Conservation (phyloP, 1,140 invertebrate species). For the Colletes gigas region DNA sequence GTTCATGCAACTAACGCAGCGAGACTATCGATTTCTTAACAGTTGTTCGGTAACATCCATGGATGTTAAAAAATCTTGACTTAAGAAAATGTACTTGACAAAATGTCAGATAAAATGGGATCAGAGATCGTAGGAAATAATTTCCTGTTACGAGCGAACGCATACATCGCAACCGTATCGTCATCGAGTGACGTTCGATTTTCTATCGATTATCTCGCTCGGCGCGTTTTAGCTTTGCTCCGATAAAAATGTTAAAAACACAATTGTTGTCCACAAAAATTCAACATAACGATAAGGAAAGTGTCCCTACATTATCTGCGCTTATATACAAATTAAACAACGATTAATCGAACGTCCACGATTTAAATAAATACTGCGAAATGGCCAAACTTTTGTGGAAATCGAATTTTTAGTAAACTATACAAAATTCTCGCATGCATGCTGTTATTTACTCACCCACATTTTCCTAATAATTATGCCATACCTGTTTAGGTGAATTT, state of each 20-base stretch:
- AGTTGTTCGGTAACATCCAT: too few relatives aligned
- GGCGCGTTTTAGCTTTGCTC: background rate
- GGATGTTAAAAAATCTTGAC: too few relatives aligned
- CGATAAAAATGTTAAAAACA: background rate
- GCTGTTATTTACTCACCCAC: slow-evolving; percentile 28
- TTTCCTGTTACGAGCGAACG: too few relatives aligned
- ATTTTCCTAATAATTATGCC: slow-evolving; percentile 11
- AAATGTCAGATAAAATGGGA: too few relatives aligned
- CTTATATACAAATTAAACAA: background rate
- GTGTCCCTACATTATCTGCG: background rate
- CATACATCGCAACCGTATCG: too few relatives aligned
- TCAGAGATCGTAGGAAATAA: too few relatives aligned
- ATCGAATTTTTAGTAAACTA: slow-evolving; percentile 2
- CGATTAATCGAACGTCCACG: too few relatives aligned
- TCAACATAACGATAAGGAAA: background rate
- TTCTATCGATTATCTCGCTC: slow-evolving; percentile 6
- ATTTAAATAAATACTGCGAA: too few relatives aligned
- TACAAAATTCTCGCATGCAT: slow-evolving; percentile 6
- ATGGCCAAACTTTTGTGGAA: slow-evolving; percentile 4
- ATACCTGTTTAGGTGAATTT: slow-evolving; percentile 24
- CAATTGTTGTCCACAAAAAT: slow-evolving; percentile 18
- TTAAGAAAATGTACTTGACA: too few relatives aligned
- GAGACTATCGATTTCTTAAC: slow-evolving; percentile 46
- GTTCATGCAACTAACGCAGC: slow-evolving; percentile 70
- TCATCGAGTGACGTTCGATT: too few relatives aligned